Conservation (phyloP, 2,113 vertebrate genomes). For the Reinhardtius hippoglossoides region DNA sequence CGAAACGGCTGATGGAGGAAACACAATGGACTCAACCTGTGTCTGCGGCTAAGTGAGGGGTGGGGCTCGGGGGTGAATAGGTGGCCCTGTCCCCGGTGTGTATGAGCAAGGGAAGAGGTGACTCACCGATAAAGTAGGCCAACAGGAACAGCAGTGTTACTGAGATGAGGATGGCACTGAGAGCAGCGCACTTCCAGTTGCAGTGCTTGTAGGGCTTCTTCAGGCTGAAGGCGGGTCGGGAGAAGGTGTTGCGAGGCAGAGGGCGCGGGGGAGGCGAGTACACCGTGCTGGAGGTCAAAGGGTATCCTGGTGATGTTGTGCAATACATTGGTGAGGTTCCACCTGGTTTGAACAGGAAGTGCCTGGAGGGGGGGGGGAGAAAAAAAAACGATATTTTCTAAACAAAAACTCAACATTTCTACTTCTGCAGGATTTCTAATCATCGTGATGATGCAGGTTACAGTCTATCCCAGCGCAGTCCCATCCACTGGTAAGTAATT, state of each 20-base stretch:
- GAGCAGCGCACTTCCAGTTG: conserved; percentile 98
- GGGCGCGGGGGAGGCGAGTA: conserved; percentile 97
- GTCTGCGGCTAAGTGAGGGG: conserved; percentile 24
- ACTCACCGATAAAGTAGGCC: conserved; percentile 98
- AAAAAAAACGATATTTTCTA: conserved; percentile 20
- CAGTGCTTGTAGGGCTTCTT: conserved; percentile 98
- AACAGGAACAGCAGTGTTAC: conserved; percentile 93
- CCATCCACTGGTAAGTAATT: conserved; percentile 59
- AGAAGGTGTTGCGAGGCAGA: conserved; percentile 94
- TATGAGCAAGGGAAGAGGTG: conserved; percentile 28
- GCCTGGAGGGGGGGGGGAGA: conserved; percentile 82
- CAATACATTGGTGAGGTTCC: conserved; percentile 98
- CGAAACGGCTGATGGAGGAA: conserved; percentile 40
- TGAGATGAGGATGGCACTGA: conserved; percentile 96
- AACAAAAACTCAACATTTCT: background rate
- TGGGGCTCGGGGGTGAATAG: background rate
- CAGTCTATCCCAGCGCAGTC: conserved; percentile 33
- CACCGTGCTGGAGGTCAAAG: conserved; percentile 98
- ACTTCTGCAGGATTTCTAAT: conserved; percentile 3
- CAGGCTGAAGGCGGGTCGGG: conserved; percentile 95
- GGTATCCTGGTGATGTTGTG: conserved; percentile 95
- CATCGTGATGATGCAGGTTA: conserved; percentile 8
- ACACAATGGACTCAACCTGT: conserved; percentile 41
- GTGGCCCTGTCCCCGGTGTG: conserved; percentile 6
- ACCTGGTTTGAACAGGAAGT: conserved; percentile 99